phyloP scores from a whole-genome alignment of 2,888 invertebrate species.

The Notodonta dromedarius region DNA sequence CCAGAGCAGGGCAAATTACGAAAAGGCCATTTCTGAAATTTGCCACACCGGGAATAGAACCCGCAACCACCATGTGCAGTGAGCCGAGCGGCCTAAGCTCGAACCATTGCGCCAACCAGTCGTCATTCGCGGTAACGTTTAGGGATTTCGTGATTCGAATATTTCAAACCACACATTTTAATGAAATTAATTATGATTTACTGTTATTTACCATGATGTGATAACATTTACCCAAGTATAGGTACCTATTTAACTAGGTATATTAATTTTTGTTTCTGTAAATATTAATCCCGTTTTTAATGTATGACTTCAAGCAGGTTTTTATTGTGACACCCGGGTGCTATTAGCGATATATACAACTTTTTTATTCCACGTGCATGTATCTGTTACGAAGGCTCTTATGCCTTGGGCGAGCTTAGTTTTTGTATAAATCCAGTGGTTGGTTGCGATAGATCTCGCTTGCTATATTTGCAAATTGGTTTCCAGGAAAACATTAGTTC shows the following conservation, averaged over 20 bases:
- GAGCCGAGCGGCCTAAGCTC: too few species aligned
- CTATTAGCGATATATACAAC: slow-evolving; percentile 46
- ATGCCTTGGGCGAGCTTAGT: slow-evolving; percentile 52
- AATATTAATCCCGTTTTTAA: slow-evolving; percentile 15
- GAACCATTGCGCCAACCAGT: too few species aligned
- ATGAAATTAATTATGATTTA: too few species aligned
- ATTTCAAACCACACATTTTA: too few species aligned
- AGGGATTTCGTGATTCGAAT: too few species aligned
- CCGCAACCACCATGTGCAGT: too few species aligned
- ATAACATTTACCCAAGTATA: too few species aligned
- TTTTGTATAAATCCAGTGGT: slow-evolving; percentile 52
- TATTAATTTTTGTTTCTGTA: slow-evolving; percentile 10
- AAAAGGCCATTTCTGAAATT: too few species aligned
- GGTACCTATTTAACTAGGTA: slow-evolving; percentile 8
- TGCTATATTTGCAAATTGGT: slow-evolving; percentile 56
- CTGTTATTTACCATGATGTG: too few species aligned
- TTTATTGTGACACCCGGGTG: slow-evolving; percentile 40
- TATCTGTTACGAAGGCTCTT: slow-evolving; percentile 54
- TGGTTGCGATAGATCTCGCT: slow-evolving; percentile 50
- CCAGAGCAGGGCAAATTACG: too few species aligned
- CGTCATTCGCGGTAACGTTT: slow-evolving; percentile 23
- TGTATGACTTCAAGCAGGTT: slow-evolving; percentile 16
- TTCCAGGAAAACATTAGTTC: slow-evolving; percentile 37
- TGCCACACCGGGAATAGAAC: too few species aligned
- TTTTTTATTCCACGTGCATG: slow-evolving; percentile 44